A percentile compares a stretch with the other conserved stretches of the same genome.
Evolutionary conservation across 2,113 vertebrate species (phyloP).

Genomic region (Gymnarchus niloticus): DNA sequence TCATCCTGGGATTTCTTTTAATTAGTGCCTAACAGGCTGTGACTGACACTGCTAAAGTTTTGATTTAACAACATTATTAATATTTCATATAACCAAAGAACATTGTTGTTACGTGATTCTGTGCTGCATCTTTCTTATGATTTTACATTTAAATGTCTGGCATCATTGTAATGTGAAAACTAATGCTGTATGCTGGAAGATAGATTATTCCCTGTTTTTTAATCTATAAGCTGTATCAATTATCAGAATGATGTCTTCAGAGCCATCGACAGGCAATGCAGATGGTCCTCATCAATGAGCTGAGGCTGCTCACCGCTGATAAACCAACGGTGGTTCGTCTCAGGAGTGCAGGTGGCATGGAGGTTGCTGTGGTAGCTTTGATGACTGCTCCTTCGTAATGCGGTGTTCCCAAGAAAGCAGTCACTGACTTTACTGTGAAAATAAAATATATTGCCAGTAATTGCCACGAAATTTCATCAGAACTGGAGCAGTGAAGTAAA

Average conservation of each 20-base stretch:
- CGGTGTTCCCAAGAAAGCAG: background rate
- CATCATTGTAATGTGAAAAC: background rate
- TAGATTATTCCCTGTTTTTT: constrained; percentile 1
- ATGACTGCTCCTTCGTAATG: background rate
- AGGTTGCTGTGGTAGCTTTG: background rate
- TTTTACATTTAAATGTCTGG: background rate
- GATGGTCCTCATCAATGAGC: too few species aligned
- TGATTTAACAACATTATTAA: background rate
- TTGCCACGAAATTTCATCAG: background rate
- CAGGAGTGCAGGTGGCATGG: too few species aligned
- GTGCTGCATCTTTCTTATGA: background rate
- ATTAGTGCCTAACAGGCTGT: background rate
- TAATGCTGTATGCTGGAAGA: background rate
- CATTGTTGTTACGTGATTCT: background rate
- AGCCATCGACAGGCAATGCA: background rate
- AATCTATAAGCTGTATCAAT: too few species aligned
- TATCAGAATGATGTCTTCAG: background rate
- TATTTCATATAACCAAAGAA: background rate
- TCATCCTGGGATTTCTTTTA: background rate
- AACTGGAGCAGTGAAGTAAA: background rate
- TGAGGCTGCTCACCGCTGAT: background rate
- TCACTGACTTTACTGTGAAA: background rate
- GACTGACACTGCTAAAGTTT: background rate
- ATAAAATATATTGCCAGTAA: background rate
- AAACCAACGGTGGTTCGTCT: background rate